Evolutionary conservation across 2,797 vertebrate genomes (phyloP), one percentile per base, ranked within the genome.

Genomic region (Cephalopachus bancanus): DNA sequence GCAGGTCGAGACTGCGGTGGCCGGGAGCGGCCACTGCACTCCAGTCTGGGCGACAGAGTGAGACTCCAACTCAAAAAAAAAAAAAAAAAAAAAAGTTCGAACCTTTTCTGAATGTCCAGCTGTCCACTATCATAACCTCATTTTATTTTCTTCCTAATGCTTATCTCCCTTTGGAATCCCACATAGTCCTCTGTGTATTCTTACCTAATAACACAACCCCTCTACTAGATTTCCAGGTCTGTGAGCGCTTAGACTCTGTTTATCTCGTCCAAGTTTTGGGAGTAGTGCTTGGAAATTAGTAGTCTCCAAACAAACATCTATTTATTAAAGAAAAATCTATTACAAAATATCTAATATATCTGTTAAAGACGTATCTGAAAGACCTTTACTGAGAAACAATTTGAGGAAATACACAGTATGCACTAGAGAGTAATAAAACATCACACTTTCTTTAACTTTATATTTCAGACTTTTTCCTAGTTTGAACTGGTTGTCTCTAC

Each of bases 291-390:
- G 12, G 37, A 57, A 67, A 65, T 26, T 7, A 10, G 37, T 17
- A 88, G 8, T 30, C 11, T 78, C 15, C 26, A 57, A 74, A 33
- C 3, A 67, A 65, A 37, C 19, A 78, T 1, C 6, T 51, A 64
- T 16, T 85, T 91, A 65, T 67, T 60, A 76, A 67, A 37, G 30
- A 11, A 59, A 88, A 78, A 81, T 17, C 20, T 69, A 37, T 37
- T 33, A 74, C 5, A 71, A 76, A 33, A 60, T 55, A 69, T 20
- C 7, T 62, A 55, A 33, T 15, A 3, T 14, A 59, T 49, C 33
- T 83, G 14, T n/a, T 79, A 51, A 84, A 78, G n/a, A 26, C 33
- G 11, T 49, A 69, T 80, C 64, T 37, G 20, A 74, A 91, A 93
- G 87, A 69, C 7, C 8, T 30, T 30, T 22, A 51, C 28, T 16